A percentile compares a stretch with the other conserved stretches of the same genome.
Conservation (phyloP, 2,888 invertebrate species). For the Gandaritis pyraliata region DNA sequence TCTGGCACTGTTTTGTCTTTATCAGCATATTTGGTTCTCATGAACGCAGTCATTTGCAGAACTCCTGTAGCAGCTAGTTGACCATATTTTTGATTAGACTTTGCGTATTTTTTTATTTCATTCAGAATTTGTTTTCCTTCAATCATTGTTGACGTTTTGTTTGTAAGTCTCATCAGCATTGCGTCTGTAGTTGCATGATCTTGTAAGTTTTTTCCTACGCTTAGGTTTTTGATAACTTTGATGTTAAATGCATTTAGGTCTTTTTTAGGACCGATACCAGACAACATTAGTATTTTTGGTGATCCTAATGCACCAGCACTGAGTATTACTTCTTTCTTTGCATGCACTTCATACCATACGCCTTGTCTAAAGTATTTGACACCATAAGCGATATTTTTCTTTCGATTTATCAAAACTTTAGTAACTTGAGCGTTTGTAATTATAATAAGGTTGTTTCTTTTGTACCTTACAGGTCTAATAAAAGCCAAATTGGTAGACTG, state of each 20-base stretch:
- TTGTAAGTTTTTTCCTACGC: slow-evolving; percentile 90
- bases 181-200: slow-evolving; percentile 86
- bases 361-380: slow-evolving; percentile 59
- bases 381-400: slow-evolving; percentile 57
- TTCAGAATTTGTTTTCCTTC: slow-evolving; percentile 58
- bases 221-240: slow-evolving; percentile 84
- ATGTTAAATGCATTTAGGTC: slow-evolving; percentile 76
- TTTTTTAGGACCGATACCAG: slow-evolving; percentile 85
- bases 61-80: slow-evolving; percentile 83
- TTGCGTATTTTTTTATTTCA: slow-evolving; percentile 67
- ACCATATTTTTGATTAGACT: slow-evolving; percentile 59
- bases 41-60: slow-evolving; percentile 84
- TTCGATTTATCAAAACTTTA: slow-evolving; percentile 80
- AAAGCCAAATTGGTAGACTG: slow-evolving; percentile 86
- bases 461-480: slow-evolving; percentile 84
- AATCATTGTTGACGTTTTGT: slow-evolving; percentile 77
- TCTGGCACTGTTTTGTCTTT: slow-evolving; percentile 83
- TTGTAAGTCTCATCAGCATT: slow-evolving; percentile 80
- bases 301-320: slow-evolving; percentile 85
- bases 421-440: slow-evolving; percentile 80
- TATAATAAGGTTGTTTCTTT: slow-evolving; percentile 76
- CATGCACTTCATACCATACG: slow-evolving; percentile 52
- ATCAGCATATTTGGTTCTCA: slow-evolving; percentile 81
- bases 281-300: slow-evolving; percentile 86
- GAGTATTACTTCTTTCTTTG: slow-evolving; percentile 84